Evolutionary conservation across 2,888 invertebrate genomes (phyloP).

Genomic region (Lordiphosa fenestrarum): DNA sequence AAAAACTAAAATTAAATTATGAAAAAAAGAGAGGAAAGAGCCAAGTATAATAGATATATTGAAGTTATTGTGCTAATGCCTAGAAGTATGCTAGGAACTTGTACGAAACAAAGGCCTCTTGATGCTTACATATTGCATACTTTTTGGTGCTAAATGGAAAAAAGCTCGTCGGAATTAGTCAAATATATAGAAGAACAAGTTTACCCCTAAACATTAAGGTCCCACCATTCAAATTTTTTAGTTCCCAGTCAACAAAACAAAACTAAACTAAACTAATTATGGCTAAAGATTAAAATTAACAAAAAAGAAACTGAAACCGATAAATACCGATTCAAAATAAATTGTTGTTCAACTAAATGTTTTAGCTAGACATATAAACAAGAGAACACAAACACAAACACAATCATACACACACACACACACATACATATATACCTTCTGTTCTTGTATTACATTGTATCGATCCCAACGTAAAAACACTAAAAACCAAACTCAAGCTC

Average conservation of each 20-base stretch:
- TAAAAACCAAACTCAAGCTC: constrained; percentile 22
- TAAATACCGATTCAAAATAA: neutral
- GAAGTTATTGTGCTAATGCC: no score
- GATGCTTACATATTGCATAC: no score
- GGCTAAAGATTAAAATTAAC: no score
- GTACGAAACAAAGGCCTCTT: no score
- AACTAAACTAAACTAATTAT: no score
- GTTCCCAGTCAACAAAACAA: no score
- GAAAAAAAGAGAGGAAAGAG: constrained; percentile 2
- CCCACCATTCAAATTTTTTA: no score
- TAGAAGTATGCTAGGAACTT: no score
- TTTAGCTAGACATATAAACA: constrained; percentile 7
- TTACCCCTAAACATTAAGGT: no score
- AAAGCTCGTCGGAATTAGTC: no score
- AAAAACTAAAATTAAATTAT: neutral
- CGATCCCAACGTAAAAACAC: constrained; percentile 44
- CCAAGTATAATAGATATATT: neutral
- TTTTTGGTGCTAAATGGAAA: no score
- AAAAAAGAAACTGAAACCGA: neutral
- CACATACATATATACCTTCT: constrained; percentile 7
- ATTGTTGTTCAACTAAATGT: constrained; percentile 3
- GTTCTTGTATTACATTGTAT: constrained; percentile 26
- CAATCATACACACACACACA: neutral
- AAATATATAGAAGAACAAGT: no score
- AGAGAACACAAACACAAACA: constrained; percentile 9